Base-by-base conservation (phyloP, 2,113 vertebrate genomes). In the Syngnathus typhle region DNA sequence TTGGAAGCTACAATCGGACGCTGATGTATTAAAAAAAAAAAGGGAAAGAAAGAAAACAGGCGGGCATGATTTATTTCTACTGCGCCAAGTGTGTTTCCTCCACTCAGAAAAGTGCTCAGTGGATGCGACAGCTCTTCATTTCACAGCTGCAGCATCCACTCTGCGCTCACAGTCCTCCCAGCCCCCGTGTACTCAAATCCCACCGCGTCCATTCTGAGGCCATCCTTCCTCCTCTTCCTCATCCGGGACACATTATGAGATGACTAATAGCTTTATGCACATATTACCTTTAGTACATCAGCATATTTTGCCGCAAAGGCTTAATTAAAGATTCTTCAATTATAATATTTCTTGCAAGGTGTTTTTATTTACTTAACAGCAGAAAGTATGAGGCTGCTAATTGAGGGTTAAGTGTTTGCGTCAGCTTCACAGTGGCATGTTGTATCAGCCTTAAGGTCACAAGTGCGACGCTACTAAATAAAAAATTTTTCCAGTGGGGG, bases 1-100 rank as follows among this genome's bases (percentile, higher is more conserved):
- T 67, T 74, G 54, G 69, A 70, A 80, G 79, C 83, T 69, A 74
- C 74, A 87, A 74, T 77, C 56, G 65, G 71, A 70, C 75, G 58
- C 67, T 47, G 70, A 87, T 86, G 69, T 66, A 76, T 81, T 13
- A 32, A 56, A 71, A 80, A 73, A 59, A 18, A 61, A 61, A 21
- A 62, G 27, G 21, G 27, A 19, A 19, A 60, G 7, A 41, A 43
- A 23, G 41, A 43, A 43, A 62, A 76, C 81, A 76, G 60, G 77
- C 80, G 70, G 77, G 64, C 85, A 87, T 85, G 83, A 90, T 89
- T 89, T 85, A 89, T 90, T 88, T 88, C 85, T 88, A 77, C 89
- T 84, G 79, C 79, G 84, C 83, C 80, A 84, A 85, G 80, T 87
- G 80, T 76, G 80, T 76, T 89, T 89, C 76, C 72, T 88, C 84